Evolutionary conservation across 2,888 invertebrate genomes (phyloP).

Genomic region (Clostera curtula): DNA sequence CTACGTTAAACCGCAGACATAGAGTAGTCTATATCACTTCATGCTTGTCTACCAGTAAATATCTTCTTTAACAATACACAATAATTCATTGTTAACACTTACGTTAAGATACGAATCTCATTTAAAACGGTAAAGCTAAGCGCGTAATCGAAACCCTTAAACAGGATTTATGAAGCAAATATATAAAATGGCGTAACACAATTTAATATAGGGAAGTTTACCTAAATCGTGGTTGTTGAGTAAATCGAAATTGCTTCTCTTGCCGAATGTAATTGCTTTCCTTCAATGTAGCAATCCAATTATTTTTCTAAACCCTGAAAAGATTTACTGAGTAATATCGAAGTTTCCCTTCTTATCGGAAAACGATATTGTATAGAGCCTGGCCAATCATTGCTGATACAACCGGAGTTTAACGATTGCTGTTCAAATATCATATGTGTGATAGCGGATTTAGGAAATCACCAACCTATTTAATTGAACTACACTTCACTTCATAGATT

Average conservation of each 20-base stretch:
- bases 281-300: conserved; percentile 63
- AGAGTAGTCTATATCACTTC: no score
- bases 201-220: conserved; percentile 53
- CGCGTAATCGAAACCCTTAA: conserved; percentile 45
- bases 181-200: conserved; percentile 43
- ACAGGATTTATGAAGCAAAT: conserved; percentile 49
- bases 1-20: no score
- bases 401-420: conserved; percentile 4
- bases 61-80: no score
- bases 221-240: conserved; percentile 52
- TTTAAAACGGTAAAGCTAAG: conserved; percentile 45
- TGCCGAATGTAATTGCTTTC: conserved; percentile 64
- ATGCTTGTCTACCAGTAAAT: no score
- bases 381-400: conserved; percentile 19
- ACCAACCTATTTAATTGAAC: no score
- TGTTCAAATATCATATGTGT: conserved; percentile 8
- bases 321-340: conserved; percentile 50
- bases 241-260: conserved; percentile 58
- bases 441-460: not conserved
- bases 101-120: conserved; percentile 35
- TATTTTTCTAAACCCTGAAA: conserved; percentile 66
- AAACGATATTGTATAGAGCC: conserved; percentile 53
- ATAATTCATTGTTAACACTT: no score
- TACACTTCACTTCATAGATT: no score
- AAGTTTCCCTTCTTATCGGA: conserved; percentile 51